A percentile compares a stretch with the other conserved stretches of the same genome.
Conservation (phyloP, 1,140 invertebrate species). For the Anoplolepis gracilipes region DNA sequence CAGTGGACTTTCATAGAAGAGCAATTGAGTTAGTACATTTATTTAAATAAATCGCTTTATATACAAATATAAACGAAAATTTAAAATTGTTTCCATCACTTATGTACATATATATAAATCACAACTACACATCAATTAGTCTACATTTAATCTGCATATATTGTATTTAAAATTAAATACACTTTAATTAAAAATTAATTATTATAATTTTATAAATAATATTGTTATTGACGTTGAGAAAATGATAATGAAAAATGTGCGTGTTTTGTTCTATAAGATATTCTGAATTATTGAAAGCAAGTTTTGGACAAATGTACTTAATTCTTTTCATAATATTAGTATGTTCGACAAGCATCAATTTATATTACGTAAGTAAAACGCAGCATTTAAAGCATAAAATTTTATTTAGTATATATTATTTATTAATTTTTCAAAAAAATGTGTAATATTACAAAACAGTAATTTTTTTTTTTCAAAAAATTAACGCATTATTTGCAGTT, state of each 20-base stretch:
- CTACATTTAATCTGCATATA: too few relatives aligned
- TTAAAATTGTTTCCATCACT: neutral
- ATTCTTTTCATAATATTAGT: neutral
- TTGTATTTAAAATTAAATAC: neutral
- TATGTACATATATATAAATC: neutral
- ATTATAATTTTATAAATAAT: neutral
- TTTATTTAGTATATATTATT: neutral
- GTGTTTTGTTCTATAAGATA: conserved; percentile 16
- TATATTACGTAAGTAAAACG: conserved; percentile 1
- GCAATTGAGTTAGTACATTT: conserved; percentile 40
- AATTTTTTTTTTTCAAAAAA: neutral
- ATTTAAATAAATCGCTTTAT: neutral
- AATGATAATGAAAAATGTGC: neutral
- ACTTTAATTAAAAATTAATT: neutral
- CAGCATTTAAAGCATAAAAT: neutral
- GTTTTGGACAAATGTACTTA: conserved; percentile 5
- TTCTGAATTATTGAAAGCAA: conserved; percentile 14
- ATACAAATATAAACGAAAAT: neutral
- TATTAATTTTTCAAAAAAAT: neutral
- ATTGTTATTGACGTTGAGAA: neutral
- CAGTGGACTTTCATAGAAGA: conserved; percentile 40
- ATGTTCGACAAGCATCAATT: conserved; percentile 5
- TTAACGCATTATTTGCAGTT: neutral
- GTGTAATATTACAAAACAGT: neutral
- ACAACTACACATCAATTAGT: too few relatives aligned